A percentile compares a stretch with the other conserved stretches of the same genome.
Conservation (phyloP, 2,113 vertebrate genomes). For the Canis aureus region DNA sequence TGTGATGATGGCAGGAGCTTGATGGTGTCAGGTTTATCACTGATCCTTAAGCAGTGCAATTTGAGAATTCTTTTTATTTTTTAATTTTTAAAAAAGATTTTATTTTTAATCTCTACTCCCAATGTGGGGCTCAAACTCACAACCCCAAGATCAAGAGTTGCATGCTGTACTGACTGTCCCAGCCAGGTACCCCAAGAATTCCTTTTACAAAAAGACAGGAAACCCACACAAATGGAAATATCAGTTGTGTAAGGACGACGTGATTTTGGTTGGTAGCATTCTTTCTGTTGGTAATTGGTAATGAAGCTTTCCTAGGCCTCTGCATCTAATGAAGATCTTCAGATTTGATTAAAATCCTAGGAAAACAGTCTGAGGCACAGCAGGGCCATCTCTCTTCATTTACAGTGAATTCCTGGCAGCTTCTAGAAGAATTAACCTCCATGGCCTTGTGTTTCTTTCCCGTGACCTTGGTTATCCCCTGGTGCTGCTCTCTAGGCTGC, state of each 20-base stretch:
- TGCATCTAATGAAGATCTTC: background rate
- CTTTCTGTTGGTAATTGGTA: background rate
- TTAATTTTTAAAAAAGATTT: background rate
- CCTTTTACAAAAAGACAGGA: background rate
- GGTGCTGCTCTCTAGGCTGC: constrained; percentile 35
- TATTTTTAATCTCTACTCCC: background rate
- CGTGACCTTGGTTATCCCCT: background rate
- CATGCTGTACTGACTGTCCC: background rate
- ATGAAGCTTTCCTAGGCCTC: background rate
- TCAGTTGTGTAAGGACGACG: background rate
- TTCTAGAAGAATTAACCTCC: background rate
- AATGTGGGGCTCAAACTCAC: background rate
- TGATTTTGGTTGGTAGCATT: background rate
- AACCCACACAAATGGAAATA: background rate
- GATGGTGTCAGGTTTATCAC: background rate
- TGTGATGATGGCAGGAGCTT: background rate
- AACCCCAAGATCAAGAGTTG: background rate
- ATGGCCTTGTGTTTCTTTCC: background rate
- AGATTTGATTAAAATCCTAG: background rate
- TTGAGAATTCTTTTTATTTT: background rate
- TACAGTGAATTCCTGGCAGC: background rate
- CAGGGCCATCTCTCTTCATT: background rate
- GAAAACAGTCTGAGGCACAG: background rate
- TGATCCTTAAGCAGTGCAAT: background rate
- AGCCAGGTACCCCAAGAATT: background rate